Evolutionary conservation across 1,140 invertebrate genomes (phyloP), one percentile per base, ranked within the genome.

Genomic region (Lysiphlebus fabarum): DNA sequence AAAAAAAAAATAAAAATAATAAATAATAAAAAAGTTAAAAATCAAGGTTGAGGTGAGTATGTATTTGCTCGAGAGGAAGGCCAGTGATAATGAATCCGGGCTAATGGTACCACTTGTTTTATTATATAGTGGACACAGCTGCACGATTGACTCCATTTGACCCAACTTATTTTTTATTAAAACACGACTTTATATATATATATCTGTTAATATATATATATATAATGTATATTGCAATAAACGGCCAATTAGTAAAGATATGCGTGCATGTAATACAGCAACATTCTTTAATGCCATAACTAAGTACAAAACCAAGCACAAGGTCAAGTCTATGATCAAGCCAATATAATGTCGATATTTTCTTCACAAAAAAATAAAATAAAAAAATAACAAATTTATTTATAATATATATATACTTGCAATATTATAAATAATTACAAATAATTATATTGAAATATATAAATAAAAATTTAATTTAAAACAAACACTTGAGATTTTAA

Each of bases 141-240:
- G 62, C 48, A 45, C 49, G 62, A 59, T 63, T 63, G 62, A 63
- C 62, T 59, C 62, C 57, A 56, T 14, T 63, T 63, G 48, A 63
- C 57, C 62, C 53, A 53, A 49, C 17, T 55, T 47, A 50, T 59
- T 62, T 58, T 62, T 58, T 50, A 62, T 54, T 36, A 37, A 48
- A 37, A n/a, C 7, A 8, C 26, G 36, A 12, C 47, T 49, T 12
- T 41, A 37, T 36, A 51, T 49, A 49, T 50, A 51, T 50, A 58
- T 38, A 3, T 58, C 50, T 50, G 56, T 41, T 48, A 58, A 50
- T 47, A 33, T 56, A 12, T 56, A 48, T 34, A 56, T 44, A 56
- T 43, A 43, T 43, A 56, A 26, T 26, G 2, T 26, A 26, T 26
- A 26, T 26, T 26, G 17, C 17, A 26, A 26, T 26, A 26, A 26